Base-by-base conservation (phyloP, 2,113 vertebrate species). In the Pollimyrus isidori region DNA sequence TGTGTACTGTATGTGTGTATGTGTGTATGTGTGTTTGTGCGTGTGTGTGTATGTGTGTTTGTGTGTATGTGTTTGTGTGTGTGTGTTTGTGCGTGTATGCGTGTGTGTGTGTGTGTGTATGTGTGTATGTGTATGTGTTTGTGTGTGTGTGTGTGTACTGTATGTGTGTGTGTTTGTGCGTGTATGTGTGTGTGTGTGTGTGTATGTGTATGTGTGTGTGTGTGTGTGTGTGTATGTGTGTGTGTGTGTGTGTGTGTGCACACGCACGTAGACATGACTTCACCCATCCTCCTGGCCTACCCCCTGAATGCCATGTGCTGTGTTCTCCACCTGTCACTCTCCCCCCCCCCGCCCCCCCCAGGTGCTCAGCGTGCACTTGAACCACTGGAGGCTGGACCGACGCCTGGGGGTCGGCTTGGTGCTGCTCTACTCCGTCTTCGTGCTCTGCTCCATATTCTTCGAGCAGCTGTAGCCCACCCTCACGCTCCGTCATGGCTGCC, bases 391-490 rank as follows among this genome's bases (percentile, higher is more conserved):
- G 94, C 93, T 96, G 92, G 95, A 96, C 91, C 94, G 94, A 11
- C 93, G 94, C 53, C 91, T 96, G 90, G 96, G 96, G 65, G 87
- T 96, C 83, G 93, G 95, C 6, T 93, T 96, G 10, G 1, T 96
- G 91, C 92, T 94, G 49, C 95, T 96, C 86, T 96, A 96, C 89
- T 92, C 94, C 86, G 92, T 96, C 91, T 96, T 96, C 92, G 93
- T 96, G 58, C 95, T 96, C 92, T 95, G 94, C 93, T 95, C 96
- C 92, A 95, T 96, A 92, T 89, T 96, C 88, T 96, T 96, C 17
- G 95, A 95, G 39, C 95, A 95, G 91, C 95, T 96, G 93, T 96
- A 94, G 95, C n/a, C 84, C 13, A 2, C 49, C 35, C 73, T 30
- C 23, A 39, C 26, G 1, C 88, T 84, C 35, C 15, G 1, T 30